phyloP scores from a whole-genome alignment of 2,888 invertebrate species.

The Allophyes oxyacanthae region DNA sequence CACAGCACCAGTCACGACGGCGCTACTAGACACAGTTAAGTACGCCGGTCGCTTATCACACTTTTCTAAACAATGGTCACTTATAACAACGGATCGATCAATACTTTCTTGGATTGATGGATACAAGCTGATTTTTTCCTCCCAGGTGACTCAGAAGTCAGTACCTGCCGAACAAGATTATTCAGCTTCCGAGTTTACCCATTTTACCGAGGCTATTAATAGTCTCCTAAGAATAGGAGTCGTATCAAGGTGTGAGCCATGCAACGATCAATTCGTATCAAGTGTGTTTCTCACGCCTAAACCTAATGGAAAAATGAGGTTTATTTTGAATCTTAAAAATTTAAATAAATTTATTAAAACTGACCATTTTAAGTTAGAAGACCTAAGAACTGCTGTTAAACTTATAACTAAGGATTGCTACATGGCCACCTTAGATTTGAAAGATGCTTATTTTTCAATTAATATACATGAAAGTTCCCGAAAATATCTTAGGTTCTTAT shows the following conservation, averaged over 20 bases:
- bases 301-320: conserved; percentile 8
- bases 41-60: too few species aligned
- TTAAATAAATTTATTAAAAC: conserved; percentile 8
- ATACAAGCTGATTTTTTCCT: conserved; percentile 2
- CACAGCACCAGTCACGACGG: background rate
- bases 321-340: conserved; percentile 9
- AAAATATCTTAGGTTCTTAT: conserved; percentile 1
- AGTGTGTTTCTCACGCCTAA: background rate
- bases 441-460: background rate
- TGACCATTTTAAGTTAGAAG: conserved; percentile 6
- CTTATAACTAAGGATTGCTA: background rate
- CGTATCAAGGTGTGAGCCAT: conserved; percentile 2
- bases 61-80: too few species aligned
- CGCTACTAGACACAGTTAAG: conserved; percentile 4
- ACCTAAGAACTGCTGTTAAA: background rate
- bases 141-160: background rate
- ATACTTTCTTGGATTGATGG: background rate
- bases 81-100: too few species aligned
- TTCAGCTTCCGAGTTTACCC: too few species aligned
- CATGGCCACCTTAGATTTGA: background rate
- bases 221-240: background rate
- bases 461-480: conserved; percentile 1
- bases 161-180: too few species aligned
- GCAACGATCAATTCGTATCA: conserved; percentile 3
- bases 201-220: too few species aligned